These are phyloP conservation scores for Saccostrea cuccullata DNA, from an alignment of 1,140 invertebrate genomes.

Conservation along the genomic window DNA sequence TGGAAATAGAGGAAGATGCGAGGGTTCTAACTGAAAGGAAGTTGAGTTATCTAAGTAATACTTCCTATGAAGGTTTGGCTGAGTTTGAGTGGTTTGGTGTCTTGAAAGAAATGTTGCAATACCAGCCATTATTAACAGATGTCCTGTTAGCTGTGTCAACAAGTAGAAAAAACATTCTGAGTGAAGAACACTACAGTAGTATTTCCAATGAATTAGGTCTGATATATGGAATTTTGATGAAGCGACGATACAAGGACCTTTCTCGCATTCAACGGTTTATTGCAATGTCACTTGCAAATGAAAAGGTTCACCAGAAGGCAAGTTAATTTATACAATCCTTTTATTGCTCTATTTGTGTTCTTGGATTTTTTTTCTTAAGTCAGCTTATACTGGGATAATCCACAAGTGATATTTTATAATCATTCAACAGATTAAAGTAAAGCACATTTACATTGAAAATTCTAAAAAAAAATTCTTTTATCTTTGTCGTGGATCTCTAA, in stretches of 20 bases:
- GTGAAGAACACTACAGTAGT: neutral
- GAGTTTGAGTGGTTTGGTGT: neutral
- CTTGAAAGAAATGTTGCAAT: neutral
- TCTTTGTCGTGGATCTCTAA: neutral
- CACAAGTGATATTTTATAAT: neutral
- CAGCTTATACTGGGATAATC: neutral
- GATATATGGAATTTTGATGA: constrained; percentile 22
- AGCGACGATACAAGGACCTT: neutral
- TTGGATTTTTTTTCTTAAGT: constrained; percentile 9
- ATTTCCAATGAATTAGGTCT: neutral
- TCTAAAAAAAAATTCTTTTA: neutral
- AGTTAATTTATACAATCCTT: neutral
- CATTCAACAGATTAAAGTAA: neutral
- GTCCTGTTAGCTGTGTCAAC: constrained; percentile 10
- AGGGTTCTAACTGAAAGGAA: neutral
- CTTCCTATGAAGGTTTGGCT: too few relatives aligned
- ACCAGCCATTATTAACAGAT: neutral
- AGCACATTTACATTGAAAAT: neutral
- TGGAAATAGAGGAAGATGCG: too few relatives aligned
- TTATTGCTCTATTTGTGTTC: too few relatives aligned
- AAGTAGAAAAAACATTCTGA: neutral
- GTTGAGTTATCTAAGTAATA: neutral
- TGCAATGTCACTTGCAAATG: neutral
- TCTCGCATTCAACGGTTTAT: neutral
- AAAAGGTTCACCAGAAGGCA: constrained; percentile 17